phyloP scores from a whole-genome alignment of 2,797 vertebrate genomes.

The Phrynocephalus guinanensis region DNA sequence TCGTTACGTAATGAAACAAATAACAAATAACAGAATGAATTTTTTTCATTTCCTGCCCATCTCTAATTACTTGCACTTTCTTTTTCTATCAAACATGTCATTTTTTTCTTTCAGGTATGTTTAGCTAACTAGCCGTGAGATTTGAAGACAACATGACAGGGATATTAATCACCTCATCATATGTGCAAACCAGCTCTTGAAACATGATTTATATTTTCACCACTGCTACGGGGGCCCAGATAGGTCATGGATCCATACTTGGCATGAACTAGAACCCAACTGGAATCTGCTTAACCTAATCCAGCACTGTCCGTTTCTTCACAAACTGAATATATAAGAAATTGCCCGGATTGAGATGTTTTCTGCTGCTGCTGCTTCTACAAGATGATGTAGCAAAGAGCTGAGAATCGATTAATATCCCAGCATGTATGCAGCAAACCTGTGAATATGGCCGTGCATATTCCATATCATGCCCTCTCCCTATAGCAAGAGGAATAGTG shows the following conservation, averaged over 20 bases:
- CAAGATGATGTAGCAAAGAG: neutral
- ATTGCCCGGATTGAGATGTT: neutral
- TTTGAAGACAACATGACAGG: conserved; percentile 12
- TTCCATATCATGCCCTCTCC: neutral
- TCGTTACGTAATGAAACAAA: no score
- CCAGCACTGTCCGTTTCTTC: neutral
- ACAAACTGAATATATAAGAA: neutral
- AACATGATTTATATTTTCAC: neutral
- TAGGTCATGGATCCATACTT: neutral
- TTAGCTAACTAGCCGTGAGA: neutral
- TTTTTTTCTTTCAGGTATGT: neutral
- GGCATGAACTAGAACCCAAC: neutral
- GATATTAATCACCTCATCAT: conserved; percentile 8
- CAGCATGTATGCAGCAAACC: neutral
- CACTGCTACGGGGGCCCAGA: neutral
- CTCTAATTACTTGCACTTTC: no score
- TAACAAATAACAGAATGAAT: no score
- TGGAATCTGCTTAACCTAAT: neutral
- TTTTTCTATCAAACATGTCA: neutral
- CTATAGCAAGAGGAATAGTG: conserved; percentile 18
- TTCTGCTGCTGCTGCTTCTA: neutral
- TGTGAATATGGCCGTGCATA: neutral
- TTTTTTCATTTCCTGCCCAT: no score
- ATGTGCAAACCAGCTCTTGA: conserved; percentile 8
- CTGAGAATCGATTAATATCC: neutral